These are phyloP conservation scores for Arnoldichthys spilopterus DNA, from an alignment of 2,797 vertebrate species.

Conservation along the genomic window DNA sequence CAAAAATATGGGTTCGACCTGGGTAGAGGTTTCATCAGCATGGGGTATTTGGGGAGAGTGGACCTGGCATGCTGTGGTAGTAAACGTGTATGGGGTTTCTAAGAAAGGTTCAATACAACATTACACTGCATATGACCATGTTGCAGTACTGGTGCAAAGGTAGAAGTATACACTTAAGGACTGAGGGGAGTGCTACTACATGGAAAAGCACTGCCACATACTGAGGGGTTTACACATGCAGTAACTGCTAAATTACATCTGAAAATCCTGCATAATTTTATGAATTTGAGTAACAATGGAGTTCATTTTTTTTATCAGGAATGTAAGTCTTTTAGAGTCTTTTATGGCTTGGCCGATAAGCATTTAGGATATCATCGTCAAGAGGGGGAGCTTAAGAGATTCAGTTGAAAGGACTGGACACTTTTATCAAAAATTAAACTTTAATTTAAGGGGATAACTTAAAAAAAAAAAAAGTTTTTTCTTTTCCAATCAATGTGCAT, in stretches of 20 bases:
- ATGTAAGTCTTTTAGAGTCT: constrained; percentile 1
- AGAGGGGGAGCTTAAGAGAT: constrained; percentile 14
- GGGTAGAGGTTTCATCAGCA: constrained; percentile 74
- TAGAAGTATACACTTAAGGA: not conserved
- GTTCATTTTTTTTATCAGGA: constrained; percentile 13
- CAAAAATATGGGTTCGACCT: constrained; percentile 75
- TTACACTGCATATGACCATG: not conserved
- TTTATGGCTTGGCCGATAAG: constrained; percentile 5
- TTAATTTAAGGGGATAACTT: not conserved
- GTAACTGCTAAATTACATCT: constrained; percentile 1
- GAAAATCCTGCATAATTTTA: not conserved
- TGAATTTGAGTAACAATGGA: not conserved
- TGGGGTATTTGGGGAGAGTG: constrained; percentile 53
- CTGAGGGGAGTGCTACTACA: not conserved
- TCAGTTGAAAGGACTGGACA: constrained; percentile 3
- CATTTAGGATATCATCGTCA: not conserved
- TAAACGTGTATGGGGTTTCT: constrained; percentile 21
- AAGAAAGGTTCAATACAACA: constrained; percentile 4
- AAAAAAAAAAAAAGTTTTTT: too few species aligned
- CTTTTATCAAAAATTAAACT: constrained; percentile 21
- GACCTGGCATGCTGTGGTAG: constrained; percentile 80
- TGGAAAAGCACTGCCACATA: constrained; percentile 12
- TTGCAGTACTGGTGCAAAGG: constrained; percentile 8
- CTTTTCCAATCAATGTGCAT: not conserved
- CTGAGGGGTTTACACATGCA: constrained; percentile 12